Conservation (phyloP, 92 coral and sea anemone genomes). For the Phenganax subtilis region DNA sequence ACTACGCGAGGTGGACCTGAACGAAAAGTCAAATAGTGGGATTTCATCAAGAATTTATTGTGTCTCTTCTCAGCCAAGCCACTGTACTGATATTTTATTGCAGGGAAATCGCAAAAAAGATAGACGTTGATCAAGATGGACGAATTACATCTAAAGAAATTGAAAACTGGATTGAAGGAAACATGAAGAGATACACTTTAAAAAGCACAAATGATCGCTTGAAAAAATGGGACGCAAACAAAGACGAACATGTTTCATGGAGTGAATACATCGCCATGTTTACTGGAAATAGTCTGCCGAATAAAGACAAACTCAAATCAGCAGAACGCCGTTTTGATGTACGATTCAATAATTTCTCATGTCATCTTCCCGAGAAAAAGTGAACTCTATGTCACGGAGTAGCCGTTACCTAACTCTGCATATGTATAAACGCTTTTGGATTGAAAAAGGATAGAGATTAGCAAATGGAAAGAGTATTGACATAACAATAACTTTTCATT, state of each 20-base stretch:
- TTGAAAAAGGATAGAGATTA: too few species aligned
- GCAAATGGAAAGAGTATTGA: too few species aligned
- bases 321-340: constrained; percentile 35
- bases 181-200: constrained; percentile 31
- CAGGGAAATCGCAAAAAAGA: constrained; percentile 28
- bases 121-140: constrained; percentile 24
- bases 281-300: constrained; percentile 12
- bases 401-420: too few species aligned
- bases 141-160: constrained; percentile 20
- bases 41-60: too few species aligned
- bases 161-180: constrained; percentile 39
- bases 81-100: not conserved
- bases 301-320: constrained; percentile 5
- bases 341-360: not conserved
- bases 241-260: constrained; percentile 81
- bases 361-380: too few species aligned
- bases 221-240: constrained; percentile 81
- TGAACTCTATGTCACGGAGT: too few species aligned
- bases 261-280: constrained; percentile 76
- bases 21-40: too few species aligned
- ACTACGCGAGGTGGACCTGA: too few species aligned
- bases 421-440: too few species aligned
- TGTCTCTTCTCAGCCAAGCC: too few species aligned
- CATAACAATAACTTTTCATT: not conserved
- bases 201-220: constrained; percentile 56